These are phyloP conservation scores for Forbesichthys papilliferus DNA, from an alignment of 2,113 vertebrate species.

Conservation along the genomic window DNA sequence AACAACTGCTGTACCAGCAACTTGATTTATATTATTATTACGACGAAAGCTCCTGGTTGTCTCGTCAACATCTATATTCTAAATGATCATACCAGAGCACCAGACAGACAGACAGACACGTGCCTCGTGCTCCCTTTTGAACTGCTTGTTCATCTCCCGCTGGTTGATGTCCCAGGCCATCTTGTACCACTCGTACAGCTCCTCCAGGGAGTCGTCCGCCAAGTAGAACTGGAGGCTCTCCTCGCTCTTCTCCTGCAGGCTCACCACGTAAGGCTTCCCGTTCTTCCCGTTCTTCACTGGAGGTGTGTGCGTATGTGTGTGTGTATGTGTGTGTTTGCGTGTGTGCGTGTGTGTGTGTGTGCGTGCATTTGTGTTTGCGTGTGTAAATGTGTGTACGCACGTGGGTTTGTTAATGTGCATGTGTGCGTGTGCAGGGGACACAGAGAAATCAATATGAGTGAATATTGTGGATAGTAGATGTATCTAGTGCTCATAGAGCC, in stretches of 20 bases:
- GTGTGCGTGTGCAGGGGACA: not conserved
- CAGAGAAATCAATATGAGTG: not conserved
- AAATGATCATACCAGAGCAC: too few species aligned
- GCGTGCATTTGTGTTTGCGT: too few species aligned
- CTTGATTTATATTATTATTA: too few species aligned
- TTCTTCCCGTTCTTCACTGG: conserved; percentile 78
- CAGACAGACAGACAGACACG: conserved; percentile 5
- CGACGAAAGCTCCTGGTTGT: too few species aligned
- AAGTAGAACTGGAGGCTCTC: conserved; percentile 84
- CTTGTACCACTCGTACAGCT: conserved; percentile 92
- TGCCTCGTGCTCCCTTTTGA: conserved; percentile 60
- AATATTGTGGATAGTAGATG: not conserved
- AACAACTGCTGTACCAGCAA: too few species aligned
- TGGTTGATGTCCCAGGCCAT: conserved; percentile 88
- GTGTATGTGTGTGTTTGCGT: too few species aligned
- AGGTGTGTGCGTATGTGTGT: not conserved
- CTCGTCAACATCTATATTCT: too few species aligned
- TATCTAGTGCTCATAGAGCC: not conserved
- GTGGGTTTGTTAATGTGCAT: too few species aligned
- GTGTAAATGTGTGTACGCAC: too few species aligned
- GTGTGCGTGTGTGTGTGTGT: too few species aligned
- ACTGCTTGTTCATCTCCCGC: conserved; percentile 69
- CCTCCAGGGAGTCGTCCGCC: conserved; percentile 85
- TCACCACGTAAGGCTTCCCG: conserved; percentile 83
- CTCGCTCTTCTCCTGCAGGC: conserved; percentile 82